Base-by-base conservation (phyloP, 2,113 vertebrate species). In the Raja brachyura region DNA sequence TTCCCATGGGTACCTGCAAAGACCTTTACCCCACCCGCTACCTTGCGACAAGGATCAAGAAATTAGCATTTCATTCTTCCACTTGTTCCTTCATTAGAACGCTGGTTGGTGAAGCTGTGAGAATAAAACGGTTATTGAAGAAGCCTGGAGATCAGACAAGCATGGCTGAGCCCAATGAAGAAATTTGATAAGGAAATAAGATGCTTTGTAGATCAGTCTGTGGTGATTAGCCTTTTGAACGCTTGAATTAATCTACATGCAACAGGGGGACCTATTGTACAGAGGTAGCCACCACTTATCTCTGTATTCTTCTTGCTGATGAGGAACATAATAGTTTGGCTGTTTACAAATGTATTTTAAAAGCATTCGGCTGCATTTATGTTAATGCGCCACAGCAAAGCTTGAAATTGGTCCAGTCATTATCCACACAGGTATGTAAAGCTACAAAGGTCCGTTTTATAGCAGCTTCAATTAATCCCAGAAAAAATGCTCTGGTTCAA, bases 141-240 rank as follows among this genome's bases (percentile, higher is more conserved):
- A 96, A 96, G 95, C 96, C 96, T 96, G 96, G 96, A 97, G 96
- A 96, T 95, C 93, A 96, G 96, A 96, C 96, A 97, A 95, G 96
- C 96, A 96, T 96, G 95, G 96, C 96, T 97, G 97, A 97, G 94
- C 95, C 94, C 95, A 94, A 95, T 88, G 94, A 94, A 95, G 97
- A 97, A 97, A 97, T 96, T 95, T 96, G 97, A 97, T 97, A 96
- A 97, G 96, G 96, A 97, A 97, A 97, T 96, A 96, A 96, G 97
- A 97, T 96, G 96, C 97, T 96, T 96, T 96, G 96, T 95, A 96
- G 96, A 96, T 96, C 95, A 96, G 94, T 94, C 95, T 95, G 94
- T 95, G 96, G 96, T 95, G 96, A 97, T 97, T 97, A 97, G 95
- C 95, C 96, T 96, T 96, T 96, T 97, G 96, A 97, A 96, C 96